phyloP scores from a whole-genome alignment of 2,888 invertebrate genomes.

The Entomobrya multifasciata region DNA sequence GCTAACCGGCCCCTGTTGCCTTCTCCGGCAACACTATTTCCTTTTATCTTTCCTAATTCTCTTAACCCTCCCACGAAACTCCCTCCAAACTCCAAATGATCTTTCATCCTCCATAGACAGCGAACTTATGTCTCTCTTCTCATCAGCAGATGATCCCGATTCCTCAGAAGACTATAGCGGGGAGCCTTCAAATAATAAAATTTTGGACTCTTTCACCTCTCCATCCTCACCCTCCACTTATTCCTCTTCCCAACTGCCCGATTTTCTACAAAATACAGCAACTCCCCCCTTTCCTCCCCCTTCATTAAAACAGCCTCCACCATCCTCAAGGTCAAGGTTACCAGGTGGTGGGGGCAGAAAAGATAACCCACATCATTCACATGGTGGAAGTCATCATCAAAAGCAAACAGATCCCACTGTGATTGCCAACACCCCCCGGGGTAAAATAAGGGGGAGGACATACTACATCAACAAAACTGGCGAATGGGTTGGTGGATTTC shows the following conservation, averaged over 20 bases:
- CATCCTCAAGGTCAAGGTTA: constrained; percentile 54
- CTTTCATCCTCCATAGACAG: no score
- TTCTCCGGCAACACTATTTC: constrained; percentile 4
- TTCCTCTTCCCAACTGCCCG: neutral
- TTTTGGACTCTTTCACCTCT: no score
- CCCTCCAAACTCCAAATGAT: no score
- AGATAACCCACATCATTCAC: neutral
- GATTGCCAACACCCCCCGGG: constrained; percentile 57
- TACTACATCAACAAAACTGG: constrained; percentile 62
- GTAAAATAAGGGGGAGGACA: constrained; percentile 51
- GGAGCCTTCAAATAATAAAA: no score
- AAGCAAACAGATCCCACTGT: constrained; percentile 32
- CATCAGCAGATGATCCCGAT: constrained; percentile 35
- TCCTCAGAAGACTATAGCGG: neutral
- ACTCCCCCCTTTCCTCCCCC: constrained; percentile 33
- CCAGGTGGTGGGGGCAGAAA: constrained; percentile 12
- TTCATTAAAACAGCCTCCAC: constrained; percentile 36
- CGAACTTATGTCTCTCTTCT: constrained; percentile 3
- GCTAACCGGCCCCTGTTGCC: constrained; percentile 56
- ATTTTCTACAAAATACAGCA: neutral
- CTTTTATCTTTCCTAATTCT: constrained; percentile 2
- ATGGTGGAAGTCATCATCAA: constrained; percentile 46
- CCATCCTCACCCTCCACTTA: no score
- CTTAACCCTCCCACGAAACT: constrained; percentile 8
- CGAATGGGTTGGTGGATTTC: constrained; percentile 78